These are phyloP conservation scores for Chironomus tentans DNA, from an alignment of 2,888 invertebrate species.

Conservation along the genomic window DNA sequence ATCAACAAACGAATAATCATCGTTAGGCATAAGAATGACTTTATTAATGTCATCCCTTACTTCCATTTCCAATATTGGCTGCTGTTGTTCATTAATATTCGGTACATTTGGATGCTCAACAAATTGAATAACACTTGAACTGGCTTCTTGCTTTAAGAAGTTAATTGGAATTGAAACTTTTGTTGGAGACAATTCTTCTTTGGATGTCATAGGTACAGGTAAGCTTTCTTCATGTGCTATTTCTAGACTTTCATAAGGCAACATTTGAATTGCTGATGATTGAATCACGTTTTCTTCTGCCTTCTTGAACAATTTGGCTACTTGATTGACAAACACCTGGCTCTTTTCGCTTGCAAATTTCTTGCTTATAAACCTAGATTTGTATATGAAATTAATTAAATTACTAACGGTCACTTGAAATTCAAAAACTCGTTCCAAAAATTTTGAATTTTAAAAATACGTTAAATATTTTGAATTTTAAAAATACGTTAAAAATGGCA, in stretches of 20 bases:
- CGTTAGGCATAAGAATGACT: neutral
- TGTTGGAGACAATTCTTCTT: constrained; percentile 26
- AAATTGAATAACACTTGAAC: neutral
- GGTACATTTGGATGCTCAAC: neutral
- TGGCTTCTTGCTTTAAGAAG: neutral
- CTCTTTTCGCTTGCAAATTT: neutral
- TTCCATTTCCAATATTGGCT: neutral
- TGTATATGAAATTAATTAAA: neutral
- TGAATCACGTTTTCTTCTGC: neutral
- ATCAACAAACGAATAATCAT: constrained; percentile 23
- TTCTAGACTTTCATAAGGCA: no score
- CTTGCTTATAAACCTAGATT: constrained; percentile 33
- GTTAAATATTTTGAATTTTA: no score
- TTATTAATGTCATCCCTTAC: no score
- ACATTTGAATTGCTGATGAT: constrained; percentile 4
- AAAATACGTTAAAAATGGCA: no score
- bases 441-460: no score
- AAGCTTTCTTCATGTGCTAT: no score
- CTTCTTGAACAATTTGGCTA: neutral
- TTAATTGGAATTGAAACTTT: constrained; percentile 27
- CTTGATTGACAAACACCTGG: neutral
- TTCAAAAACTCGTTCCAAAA: no score
- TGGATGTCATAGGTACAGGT: no score
- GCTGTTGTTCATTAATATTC: neutral
- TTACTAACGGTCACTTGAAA: no score